These are phyloP conservation scores for Illadopsis cleaveri DNA, from an alignment of 2,113 vertebrate genomes.

Conservation along the genomic window DNA sequence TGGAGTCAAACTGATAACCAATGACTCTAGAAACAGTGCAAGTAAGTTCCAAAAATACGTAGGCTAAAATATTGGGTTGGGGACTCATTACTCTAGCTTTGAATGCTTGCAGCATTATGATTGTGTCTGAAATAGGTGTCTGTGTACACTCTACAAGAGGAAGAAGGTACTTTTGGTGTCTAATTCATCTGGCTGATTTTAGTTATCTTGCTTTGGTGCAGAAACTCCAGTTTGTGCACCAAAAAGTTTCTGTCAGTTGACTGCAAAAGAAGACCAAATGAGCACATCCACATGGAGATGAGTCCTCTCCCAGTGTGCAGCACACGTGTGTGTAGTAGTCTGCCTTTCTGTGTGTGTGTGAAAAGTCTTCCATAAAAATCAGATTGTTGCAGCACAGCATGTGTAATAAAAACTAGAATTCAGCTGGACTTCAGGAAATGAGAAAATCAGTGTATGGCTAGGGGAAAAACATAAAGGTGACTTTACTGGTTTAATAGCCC, in stretches of 20 bases:
- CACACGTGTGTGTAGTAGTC: accelerated
- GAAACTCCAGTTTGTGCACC: background rate
- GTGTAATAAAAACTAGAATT: background rate
- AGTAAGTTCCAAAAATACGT: background rate
- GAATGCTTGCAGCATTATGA: background rate
- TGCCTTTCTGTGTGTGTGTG: background rate
- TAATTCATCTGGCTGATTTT: background rate
- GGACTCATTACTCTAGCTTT: background rate
- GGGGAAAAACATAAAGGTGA: background rate
- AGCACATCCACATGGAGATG: background rate
- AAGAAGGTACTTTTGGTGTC: background rate
- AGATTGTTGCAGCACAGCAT: background rate
- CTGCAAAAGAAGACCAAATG: background rate
- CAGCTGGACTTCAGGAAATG: constrained; percentile 40
- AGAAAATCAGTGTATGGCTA: constrained; percentile 2
- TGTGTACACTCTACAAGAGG: background rate
- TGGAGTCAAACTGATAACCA: background rate
- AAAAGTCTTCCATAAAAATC: background rate
- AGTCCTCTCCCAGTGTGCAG: background rate
- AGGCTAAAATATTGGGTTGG: background rate
- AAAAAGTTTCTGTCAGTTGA: background rate
- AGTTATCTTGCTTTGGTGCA: background rate
- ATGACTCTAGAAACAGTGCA: background rate
- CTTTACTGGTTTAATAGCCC: constrained; percentile 1
- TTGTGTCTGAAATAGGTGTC: background rate